phyloP scores from a whole-genome alignment of 92 coral and sea anemone genomes.

The Zoanthus gigantus region DNA sequence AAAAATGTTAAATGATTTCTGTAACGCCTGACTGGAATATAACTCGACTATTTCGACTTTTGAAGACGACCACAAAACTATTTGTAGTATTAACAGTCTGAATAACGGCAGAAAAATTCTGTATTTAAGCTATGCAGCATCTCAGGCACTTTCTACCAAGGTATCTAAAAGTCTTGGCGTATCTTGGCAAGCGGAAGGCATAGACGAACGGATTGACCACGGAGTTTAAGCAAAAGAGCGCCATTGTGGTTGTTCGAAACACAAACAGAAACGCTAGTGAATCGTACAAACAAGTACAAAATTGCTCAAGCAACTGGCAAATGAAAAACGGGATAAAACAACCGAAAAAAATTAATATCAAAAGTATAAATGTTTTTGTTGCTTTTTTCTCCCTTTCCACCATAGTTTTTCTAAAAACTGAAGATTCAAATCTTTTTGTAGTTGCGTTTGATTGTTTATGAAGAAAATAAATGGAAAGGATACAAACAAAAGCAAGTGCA shows the following conservation, averaged over 20 bases:
- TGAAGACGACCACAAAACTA: too few relatives aligned
- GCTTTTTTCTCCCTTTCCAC: slow-evolving; percentile 23
- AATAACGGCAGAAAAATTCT: too few relatives aligned
- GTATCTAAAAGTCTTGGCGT: neutral
- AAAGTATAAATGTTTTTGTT: slow-evolving; percentile 4
- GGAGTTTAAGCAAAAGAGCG: neutral
- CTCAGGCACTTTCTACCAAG: neutral
- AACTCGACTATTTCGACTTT: too few relatives aligned
- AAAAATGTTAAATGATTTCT: too few relatives aligned
- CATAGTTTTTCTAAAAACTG: neutral
- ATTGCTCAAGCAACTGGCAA: neutral
- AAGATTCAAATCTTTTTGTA: neutral
- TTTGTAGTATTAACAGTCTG: too few relatives aligned
- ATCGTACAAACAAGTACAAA: neutral
- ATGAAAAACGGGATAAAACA: slow-evolving; percentile 27
- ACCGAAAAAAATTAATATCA: slow-evolving; percentile 12
- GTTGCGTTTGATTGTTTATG: neutral
- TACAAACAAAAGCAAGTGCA: neutral
- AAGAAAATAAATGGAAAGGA: neutral
- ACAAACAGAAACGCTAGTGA: neutral
- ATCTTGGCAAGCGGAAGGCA: slow-evolving; percentile 19
- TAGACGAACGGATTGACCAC: slow-evolving; percentile 18
- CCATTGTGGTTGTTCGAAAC: too few relatives aligned
- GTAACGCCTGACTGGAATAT: too few relatives aligned
- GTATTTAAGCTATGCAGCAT: too few relatives aligned